Conservation (phyloP, 2,888 invertebrate species). For the Caenorhabditis wallacei region DNA sequence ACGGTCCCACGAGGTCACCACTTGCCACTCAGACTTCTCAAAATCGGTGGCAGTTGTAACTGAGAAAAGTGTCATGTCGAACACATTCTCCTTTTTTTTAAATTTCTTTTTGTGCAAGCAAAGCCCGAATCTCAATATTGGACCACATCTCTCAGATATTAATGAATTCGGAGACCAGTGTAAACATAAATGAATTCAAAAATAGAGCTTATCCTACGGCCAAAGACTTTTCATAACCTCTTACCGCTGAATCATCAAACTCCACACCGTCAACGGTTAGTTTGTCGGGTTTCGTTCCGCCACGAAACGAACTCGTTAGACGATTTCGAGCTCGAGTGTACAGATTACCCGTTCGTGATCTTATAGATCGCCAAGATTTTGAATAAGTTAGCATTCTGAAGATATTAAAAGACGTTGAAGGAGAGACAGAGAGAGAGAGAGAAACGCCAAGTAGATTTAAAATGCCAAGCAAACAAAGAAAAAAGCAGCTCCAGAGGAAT, state of each 20-base stretch:
- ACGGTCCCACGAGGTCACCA: slow-evolving; percentile 34
- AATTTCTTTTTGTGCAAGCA: not conserved
- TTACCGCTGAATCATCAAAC: slow-evolving; percentile 57
- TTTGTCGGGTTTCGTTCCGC: slow-evolving; percentile 56
- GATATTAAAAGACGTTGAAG: not conserved
- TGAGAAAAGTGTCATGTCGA: slow-evolving; percentile 32
- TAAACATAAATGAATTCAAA: slow-evolving; percentile 22
- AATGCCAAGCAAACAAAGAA: slow-evolving; percentile 16
- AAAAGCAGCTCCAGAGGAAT: not conserved
- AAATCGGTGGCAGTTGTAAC: slow-evolving; percentile 33
- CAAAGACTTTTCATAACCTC: slow-evolving; percentile 1
- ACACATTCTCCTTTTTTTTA: slow-evolving; percentile 9
- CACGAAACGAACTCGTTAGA: slow-evolving; percentile 70
- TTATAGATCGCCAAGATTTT: slow-evolving; percentile 73
- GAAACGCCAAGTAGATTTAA: not conserved
- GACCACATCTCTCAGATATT: slow-evolving; percentile 37
- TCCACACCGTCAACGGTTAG: slow-evolving; percentile 45
- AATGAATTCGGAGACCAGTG: slow-evolving; percentile 24
- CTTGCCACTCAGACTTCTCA: slow-evolving; percentile 37
- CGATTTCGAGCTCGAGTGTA: slow-evolving; percentile 71
- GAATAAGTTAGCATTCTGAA: slow-evolving; percentile 72
- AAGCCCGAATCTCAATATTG: not conserved
- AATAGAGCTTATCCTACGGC: not conserved
- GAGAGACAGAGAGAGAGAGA: not conserved
- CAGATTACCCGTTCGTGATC: slow-evolving; percentile 71